Evolutionary conservation across 1,140 invertebrate genomes (phyloP), one percentile per base, ranked within the genome.

Genomic region (Brachionus sp.): DNA sequence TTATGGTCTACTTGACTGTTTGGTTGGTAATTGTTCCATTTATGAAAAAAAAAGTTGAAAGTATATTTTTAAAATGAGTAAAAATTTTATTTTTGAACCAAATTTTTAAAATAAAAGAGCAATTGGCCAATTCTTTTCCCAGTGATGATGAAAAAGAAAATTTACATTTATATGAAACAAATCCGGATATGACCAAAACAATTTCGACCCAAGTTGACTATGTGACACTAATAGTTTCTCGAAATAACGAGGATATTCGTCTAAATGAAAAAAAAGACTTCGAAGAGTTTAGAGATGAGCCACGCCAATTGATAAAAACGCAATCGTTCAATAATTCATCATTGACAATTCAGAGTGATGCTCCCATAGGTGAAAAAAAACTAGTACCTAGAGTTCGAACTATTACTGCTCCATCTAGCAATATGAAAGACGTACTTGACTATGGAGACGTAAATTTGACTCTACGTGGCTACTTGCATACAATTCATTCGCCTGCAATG

Each of bases 1-100:
- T 93, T 5, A 62, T 94, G 25, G 91, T 92, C 46, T 93, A 92
- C 33, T 16, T 93, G 92, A 93, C 84, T 85, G 83, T 84, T 10
- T 64, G 70, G 83, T 19, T 84, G 19, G 9, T 84, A 29, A 42
- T 77, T n/a, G 70, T 64, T 19, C 83, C 83, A 46, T 70, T 50
- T 44, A 77, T 84, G 70, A 77, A 77, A 44, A 42, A 96, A 93
- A 93, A 93, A 87, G 85, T 84, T 64, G 33, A 57, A 62, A 80
- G 75, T 78, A 78, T 1, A n/a, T 57, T 35, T 37, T 23, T 3
- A 13, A 33, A 62, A 70, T 25, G 29, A 66, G 2, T 25, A 19
- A 37, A 23, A 53, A 46, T 37, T n/a, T 42, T 77, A 62, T n/a
- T 37, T 33, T 12, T 1, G 44, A 0, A 13, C 13, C 4, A 42